A percentile compares a stretch with the other conserved stretches of the same genome.
Evolutionary conservation across 2,113 vertebrate genomes (phyloP).

Genomic region (Elephas maximus): DNA sequence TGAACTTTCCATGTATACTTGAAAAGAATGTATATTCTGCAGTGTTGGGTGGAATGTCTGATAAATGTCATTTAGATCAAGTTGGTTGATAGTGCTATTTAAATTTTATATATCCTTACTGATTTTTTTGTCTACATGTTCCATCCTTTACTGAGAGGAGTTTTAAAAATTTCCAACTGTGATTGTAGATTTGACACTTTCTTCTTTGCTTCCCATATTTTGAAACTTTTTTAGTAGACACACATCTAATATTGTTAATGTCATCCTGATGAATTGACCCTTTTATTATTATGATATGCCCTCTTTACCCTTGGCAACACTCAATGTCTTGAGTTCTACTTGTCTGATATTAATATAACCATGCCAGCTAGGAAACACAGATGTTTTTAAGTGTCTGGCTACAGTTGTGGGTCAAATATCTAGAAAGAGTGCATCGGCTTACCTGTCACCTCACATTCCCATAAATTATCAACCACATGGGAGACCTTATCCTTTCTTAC

Average conservation of each 20-base stretch:
- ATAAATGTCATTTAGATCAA: neutral
- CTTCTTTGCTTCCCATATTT: neutral
- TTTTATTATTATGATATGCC: conserved; percentile 5
- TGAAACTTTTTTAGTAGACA: neutral
- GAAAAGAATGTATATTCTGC: neutral
- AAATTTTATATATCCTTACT: neutral
- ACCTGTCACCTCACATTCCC: neutral
- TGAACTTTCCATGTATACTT: neutral
- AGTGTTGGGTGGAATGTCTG: too few species aligned
- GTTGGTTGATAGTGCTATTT: neutral
- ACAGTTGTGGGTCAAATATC: conserved; percentile 40
- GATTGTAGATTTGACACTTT: neutral
- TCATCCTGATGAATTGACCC: conserved; percentile 9
- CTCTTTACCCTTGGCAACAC: conserved; percentile 43
- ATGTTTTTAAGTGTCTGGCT: conserved; percentile 44
- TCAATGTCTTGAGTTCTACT: conserved; percentile 49
- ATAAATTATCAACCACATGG: conserved; percentile 25
- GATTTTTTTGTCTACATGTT: neutral
- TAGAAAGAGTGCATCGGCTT: conserved; percentile 51
- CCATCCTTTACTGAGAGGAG: neutral
- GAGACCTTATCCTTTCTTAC: neutral
- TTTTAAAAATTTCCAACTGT: neutral
- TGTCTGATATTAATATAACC: conserved; percentile 26
- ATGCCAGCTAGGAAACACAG: conserved; percentile 24
- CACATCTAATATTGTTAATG: neutral